phyloP scores from a whole-genome alignment of 2,888 invertebrate species.

The Podabrus alpinus region DNA sequence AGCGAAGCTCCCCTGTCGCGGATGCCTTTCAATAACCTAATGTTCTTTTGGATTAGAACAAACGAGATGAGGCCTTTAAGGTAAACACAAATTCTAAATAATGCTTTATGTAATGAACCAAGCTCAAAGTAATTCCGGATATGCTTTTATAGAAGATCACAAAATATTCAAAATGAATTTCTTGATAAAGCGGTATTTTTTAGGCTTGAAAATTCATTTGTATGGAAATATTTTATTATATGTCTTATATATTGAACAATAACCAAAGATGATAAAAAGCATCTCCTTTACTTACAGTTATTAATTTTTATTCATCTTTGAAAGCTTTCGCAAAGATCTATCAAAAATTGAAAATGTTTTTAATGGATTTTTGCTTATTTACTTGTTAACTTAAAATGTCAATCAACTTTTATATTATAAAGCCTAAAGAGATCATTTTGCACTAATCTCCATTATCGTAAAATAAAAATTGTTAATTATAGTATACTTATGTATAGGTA shows the following conservation, averaged over 20 bases:
- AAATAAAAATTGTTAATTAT: slow-evolving; percentile 14
- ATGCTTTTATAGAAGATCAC: slow-evolving; percentile 48
- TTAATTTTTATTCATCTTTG: slow-evolving; percentile 6
- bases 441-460: slow-evolving; percentile 13
- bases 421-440: slow-evolving; percentile 2
- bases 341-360: not conserved
- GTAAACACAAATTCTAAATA: slow-evolving; percentile 52
- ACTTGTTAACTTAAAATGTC: not conserved
- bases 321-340: not conserved
- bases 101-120: slow-evolving; percentile 51
- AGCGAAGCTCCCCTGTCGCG: slow-evolving; percentile 40
- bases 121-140: slow-evolving; percentile 43
- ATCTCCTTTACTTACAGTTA: slow-evolving; percentile 12
- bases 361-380: slow-evolving; percentile 2
- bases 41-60: slow-evolving; percentile 53
- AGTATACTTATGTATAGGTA: slow-evolving; percentile 6
- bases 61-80: slow-evolving; percentile 50
- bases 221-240: slow-evolving; percentile 22
- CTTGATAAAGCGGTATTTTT: slow-evolving; percentile 22
- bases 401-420: slow-evolving; percentile 2
- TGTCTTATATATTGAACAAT: not conserved
- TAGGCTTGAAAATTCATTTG: slow-evolving; percentile 19
- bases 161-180: slow-evolving; percentile 38
- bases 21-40: slow-evolving; percentile 53
- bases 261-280: slow-evolving; percentile 7